Evolutionary conservation across 2,888 invertebrate genomes (phyloP).

Genomic region (Neoascia interrupta): DNA sequence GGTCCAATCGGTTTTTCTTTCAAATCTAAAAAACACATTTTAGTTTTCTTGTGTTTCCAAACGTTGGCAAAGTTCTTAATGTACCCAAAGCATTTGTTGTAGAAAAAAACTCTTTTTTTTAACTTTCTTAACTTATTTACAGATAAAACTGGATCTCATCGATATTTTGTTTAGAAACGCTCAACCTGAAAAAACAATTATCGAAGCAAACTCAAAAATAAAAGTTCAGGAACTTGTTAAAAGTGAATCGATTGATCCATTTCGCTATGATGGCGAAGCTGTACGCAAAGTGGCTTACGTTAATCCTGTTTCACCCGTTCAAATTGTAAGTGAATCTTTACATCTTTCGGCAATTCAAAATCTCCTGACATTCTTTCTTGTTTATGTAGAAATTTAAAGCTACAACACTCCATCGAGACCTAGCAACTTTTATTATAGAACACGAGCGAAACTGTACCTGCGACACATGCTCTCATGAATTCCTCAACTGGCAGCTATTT

Average conservation of each 20-base stretch:
- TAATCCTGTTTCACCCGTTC: conserved; percentile 70
- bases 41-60: too few species aligned
- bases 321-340: conserved; percentile 64
- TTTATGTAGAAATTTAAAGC: conserved; percentile 31
- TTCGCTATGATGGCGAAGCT: conserved; percentile 71
- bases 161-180: conserved; percentile 71
- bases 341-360: neutral
- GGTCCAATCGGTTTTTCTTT: too few species aligned
- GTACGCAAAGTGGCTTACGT: conserved; percentile 72
- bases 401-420: neutral
- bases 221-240: conserved; percentile 3
- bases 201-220: neutral
- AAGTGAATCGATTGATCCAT: neutral
- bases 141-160: conserved; percentile 71
- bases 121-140: neutral
- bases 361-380: neutral
- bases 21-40: too few species aligned
- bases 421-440: conserved; percentile 45
- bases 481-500: conserved; percentile 73
- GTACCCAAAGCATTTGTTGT: too few species aligned
- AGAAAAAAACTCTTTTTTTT: too few species aligned
- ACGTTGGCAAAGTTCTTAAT: too few species aligned
- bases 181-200: neutral
- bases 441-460: conserved; percentile 55
- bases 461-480: conserved; percentile 56